A percentile compares a stretch with the other conserved stretches of the same genome.
Evolutionary conservation across 2,797 vertebrate genomes (phyloP).

Genomic region (Hirundo rustica): DNA sequence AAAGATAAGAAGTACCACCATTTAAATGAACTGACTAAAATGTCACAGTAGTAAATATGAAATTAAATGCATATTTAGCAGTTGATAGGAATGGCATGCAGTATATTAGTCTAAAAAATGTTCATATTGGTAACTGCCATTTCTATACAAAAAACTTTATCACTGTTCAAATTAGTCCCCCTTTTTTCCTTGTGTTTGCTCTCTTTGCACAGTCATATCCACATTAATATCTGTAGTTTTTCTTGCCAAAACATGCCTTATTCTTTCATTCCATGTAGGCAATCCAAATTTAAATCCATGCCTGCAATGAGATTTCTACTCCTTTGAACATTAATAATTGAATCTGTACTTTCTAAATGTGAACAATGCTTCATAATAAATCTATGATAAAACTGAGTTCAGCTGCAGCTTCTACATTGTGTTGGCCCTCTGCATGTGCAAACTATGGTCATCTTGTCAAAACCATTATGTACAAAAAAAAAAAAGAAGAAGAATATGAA

Average conservation of each 20-base stretch:
- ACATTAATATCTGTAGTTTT: neutral
- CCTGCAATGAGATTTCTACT: neutral
- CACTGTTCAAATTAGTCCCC: neutral
- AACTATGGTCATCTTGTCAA: neutral
- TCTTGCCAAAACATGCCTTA: neutral
- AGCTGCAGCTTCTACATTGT: neutral
- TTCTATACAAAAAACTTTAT: neutral
- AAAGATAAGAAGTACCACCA: neutral
- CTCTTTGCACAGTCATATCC: neutral
- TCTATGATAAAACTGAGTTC: neutral
- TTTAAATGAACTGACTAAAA: constrained; percentile 9
- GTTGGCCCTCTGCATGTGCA: neutral
- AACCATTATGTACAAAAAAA: neutral
- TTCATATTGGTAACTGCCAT: neutral
- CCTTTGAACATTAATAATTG: neutral
- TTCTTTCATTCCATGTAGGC: neutral
- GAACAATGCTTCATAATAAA: neutral
- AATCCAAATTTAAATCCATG: neutral
- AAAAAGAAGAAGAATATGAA: neutral
- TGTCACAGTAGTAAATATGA: neutral
- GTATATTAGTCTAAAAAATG: neutral
- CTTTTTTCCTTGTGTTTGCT: neutral
- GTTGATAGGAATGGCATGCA: neutral
- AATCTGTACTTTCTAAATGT: neutral
- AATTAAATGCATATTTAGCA: neutral